phyloP scores from a whole-genome alignment of 1,140 invertebrate species.

The Pogonus chalceus region DNA sequence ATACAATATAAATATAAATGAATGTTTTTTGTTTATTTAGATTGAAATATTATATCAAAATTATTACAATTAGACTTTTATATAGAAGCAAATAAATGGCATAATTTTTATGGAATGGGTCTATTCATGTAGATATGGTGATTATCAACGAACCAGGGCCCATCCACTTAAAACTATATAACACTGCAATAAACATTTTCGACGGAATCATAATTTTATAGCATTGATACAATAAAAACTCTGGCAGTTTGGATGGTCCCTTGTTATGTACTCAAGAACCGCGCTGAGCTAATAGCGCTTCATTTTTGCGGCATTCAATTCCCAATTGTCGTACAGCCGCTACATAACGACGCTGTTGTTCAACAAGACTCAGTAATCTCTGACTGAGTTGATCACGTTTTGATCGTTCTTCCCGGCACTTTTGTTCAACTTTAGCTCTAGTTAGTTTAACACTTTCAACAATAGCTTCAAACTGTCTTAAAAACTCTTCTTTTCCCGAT shows the following conservation, averaged over 20 bases:
- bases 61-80: no score
- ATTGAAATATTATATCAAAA: no score
- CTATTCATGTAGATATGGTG: no score
- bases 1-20: no score
- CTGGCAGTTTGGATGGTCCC: not conserved
- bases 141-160: no score
- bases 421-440: conserved; percentile 58
- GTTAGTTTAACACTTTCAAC: conserved; percentile 76
- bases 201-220: no score
- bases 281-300: conserved; percentile 33
- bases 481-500: conserved; percentile 70
- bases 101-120: no score
- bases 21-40: no score
- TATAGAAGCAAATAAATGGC: no score
- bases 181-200: no score
- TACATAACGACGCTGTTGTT: conserved; percentile 75
- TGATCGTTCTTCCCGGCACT: conserved; percentile 57
- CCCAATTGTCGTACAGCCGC: conserved; percentile 73
- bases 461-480: conserved; percentile 79
- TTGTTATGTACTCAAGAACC: not conserved
- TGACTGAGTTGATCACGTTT: conserved; percentile 60
- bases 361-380: conserved; percentile 60
- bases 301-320: conserved; percentile 59
- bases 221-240: no score
- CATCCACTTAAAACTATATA: no score